These are phyloP conservation scores for Ceuthmochares aereus DNA, from an alignment of 2,113 vertebrate species.

Conservation along the genomic window DNA sequence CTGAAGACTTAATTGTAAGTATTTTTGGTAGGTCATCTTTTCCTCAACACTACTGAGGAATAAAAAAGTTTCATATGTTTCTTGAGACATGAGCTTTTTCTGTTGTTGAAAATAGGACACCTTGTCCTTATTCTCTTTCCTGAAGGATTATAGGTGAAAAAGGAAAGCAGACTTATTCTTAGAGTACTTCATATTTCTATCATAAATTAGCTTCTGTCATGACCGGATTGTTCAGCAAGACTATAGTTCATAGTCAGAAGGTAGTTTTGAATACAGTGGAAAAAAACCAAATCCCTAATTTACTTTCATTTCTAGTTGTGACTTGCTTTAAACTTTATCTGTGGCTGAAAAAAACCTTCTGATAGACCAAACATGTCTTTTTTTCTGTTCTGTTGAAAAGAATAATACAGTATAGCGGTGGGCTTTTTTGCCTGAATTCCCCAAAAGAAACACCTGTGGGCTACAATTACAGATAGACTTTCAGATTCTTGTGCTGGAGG, in stretches of 20 bases:
- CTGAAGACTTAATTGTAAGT: neutral
- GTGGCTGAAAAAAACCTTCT: neutral
- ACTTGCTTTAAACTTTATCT: neutral
- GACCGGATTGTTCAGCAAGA: neutral
- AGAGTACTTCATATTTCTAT: neutral
- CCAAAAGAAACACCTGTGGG: neutral
- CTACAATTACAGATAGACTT: neutral
- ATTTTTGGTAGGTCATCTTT: neutral
- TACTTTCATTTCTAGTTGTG: neutral
- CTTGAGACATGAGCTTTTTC: neutral
- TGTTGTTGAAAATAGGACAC: neutral
- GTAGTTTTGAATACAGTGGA: neutral
- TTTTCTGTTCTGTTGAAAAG: neutral
- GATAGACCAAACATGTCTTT: neutral
- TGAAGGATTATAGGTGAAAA: neutral
- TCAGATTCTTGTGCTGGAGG: neutral
- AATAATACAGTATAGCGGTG: neutral
- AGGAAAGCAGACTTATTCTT: neutral
- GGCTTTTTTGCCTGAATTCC: neutral
- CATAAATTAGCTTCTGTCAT: neutral
- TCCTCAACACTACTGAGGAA: neutral
- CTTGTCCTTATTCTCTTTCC: neutral
- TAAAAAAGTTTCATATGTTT: neutral
- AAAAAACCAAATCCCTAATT: neutral
- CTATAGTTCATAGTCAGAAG: neutral